Evolutionary conservation across 1,140 invertebrate species (phyloP).

Genomic region (Drosophila trapezifrons): DNA sequence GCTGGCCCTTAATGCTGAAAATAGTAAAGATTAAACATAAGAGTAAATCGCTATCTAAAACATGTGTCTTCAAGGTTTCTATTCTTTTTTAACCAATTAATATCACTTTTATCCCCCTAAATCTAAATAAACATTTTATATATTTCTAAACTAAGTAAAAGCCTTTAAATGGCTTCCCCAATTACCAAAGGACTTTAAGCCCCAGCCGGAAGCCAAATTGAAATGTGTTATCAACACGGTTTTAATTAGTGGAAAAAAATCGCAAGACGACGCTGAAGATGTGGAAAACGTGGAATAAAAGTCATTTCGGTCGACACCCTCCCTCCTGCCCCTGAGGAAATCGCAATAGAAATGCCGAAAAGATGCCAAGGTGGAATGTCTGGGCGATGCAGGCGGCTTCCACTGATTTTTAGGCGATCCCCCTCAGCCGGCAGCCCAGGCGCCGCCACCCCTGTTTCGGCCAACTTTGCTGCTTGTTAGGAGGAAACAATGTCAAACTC

Average conservation of each 20-base stretch:
- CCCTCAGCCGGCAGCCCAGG: background rate
- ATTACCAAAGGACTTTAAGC: constrained; percentile 43
- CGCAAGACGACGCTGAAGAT: constrained; percentile 20
- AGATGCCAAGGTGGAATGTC: constrained; percentile 74
- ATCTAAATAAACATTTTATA: background rate
- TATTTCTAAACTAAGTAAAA: background rate
- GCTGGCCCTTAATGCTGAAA: too few species aligned
- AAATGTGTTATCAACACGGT: constrained; percentile 68
- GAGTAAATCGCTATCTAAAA: too few species aligned
- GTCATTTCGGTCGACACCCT: constrained; percentile 55
- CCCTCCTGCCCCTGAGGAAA: constrained; percentile 22
- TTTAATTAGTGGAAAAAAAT: constrained; percentile 71
- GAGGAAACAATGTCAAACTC: constrained; percentile 82
- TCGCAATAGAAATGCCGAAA: constrained; percentile 77
- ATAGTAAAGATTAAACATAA: too few species aligned
- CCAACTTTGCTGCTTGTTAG: constrained; percentile 77
- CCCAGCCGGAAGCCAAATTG: constrained; percentile 45
- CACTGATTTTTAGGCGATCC: constrained; percentile 40
- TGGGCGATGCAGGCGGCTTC: constrained; percentile 59
- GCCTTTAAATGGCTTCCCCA: background rate
- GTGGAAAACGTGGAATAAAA: constrained; percentile 54
- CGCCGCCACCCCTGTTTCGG: constrained; percentile 16
- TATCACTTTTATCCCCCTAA: too few species aligned
- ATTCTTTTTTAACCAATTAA: too few species aligned
- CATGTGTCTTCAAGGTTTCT: background rate